Conservation (phyloP, 2,888 invertebrate genomes). For the Chelonus formosanus region DNA sequence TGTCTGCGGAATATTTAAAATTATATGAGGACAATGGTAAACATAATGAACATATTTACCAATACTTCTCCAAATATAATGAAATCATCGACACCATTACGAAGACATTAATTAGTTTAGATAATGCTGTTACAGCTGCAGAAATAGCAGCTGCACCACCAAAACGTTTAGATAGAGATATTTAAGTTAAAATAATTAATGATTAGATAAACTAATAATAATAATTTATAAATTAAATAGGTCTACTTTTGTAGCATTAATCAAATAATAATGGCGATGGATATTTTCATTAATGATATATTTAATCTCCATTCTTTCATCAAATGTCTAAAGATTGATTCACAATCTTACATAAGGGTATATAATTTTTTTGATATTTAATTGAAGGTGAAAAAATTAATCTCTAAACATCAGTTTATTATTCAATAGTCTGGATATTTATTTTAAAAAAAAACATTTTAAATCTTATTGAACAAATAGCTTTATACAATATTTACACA, state of each 20-base stretch:
- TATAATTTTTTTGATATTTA: too few species aligned
- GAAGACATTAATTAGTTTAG: slow-evolving; percentile 65
- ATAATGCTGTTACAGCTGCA: slow-evolving; percentile 63
- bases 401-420: too few species aligned
- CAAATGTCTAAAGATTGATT: background rate
- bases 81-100: slow-evolving; percentile 66
- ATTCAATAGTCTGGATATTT: slow-evolving; percentile 47
- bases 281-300: too few species aligned
- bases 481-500: slow-evolving; percentile 63
- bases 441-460: slow-evolving; percentile 45
- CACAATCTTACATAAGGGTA: background rate
- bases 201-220: background rate
- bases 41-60: slow-evolving; percentile 61
- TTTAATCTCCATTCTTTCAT: slow-evolving; percentile 53
- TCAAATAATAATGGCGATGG: slow-evolving; percentile 53
- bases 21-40: slow-evolving; percentile 61
- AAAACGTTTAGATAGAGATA: slow-evolving; percentile 51
- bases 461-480: slow-evolving; percentile 57
- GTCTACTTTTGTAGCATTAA: slow-evolving; percentile 42
- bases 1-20: slow-evolving; percentile 62
- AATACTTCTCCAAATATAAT: slow-evolving; percentile 66
- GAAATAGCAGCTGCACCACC: slow-evolving; percentile 63
- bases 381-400: too few species aligned
- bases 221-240: background rate
- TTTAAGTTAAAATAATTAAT: background rate